Evolutionary conservation across 2,113 vertebrate species (phyloP).

Genomic region (Neolamprologus devosi): DNA sequence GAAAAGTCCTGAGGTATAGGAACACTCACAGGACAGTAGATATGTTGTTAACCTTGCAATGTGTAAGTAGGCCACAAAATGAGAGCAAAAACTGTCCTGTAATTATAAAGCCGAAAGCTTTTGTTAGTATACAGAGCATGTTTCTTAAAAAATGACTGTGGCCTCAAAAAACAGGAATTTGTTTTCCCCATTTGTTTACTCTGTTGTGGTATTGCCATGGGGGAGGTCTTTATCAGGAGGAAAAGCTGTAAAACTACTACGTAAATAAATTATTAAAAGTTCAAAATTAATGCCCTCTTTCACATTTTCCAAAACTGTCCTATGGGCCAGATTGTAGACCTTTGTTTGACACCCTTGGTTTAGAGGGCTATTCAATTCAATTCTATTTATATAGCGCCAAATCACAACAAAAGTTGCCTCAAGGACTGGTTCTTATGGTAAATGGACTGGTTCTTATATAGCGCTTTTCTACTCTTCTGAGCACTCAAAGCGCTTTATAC

Average conservation of each 20-base stretch:
- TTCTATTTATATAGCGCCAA: too few species aligned
- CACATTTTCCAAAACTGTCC: background rate
- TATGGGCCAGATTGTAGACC: background rate
- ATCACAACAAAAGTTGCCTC: too few species aligned
- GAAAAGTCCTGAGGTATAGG: background rate
- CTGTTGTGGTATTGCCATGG: background rate
- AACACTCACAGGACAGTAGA: background rate
- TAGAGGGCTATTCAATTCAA: background rate
- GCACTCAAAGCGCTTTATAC: too few species aligned
- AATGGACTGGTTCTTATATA: too few species aligned
- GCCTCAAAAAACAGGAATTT: background rate
- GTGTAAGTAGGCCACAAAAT: background rate
- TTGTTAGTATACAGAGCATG: background rate
- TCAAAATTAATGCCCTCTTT: background rate
- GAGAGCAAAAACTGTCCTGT: background rate
- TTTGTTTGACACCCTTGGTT: background rate
- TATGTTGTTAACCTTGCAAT: background rate
- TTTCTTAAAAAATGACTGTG: background rate
- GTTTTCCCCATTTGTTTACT: background rate
- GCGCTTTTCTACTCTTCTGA: too few species aligned
- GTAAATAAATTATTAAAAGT: accelerated
- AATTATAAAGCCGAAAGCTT: background rate
- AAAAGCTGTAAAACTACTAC: background rate
- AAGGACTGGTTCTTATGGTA: too few species aligned
- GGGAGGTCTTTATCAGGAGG: background rate